Conservation (phyloP, 2,113 vertebrate species). For the Mixornis gularis region DNA sequence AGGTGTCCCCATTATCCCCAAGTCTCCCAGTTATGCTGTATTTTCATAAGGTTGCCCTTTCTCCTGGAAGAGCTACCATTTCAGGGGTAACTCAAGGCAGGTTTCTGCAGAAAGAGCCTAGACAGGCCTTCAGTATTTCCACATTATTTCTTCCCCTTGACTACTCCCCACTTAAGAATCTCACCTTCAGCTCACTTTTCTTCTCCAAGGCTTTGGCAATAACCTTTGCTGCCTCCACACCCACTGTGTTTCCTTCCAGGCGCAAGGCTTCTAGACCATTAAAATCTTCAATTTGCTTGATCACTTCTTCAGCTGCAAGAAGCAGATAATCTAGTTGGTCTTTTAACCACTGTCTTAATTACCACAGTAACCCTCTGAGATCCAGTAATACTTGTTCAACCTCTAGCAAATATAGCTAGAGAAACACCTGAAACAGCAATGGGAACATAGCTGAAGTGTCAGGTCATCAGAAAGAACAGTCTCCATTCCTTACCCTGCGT, state of each 20-base stretch:
- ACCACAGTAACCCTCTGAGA: not conserved
- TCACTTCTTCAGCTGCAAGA: conserved; percentile 82
- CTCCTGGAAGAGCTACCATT: not conserved
- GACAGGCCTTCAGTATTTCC: not conserved
- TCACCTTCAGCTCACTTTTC: conserved; percentile 88
- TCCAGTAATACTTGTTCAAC: not conserved
- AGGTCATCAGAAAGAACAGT: not conserved
- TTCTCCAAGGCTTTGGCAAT: conserved; percentile 92
- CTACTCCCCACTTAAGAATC: not conserved
- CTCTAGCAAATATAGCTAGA: not conserved
- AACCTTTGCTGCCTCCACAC: conserved; percentile 89
- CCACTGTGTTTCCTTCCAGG: conserved; percentile 93
- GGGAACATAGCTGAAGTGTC: not conserved
- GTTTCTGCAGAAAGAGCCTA: not conserved
- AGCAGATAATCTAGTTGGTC: not conserved
- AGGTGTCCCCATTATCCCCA: not conserved
- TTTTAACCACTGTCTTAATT: not conserved
- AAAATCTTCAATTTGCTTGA: conserved; percentile 87
- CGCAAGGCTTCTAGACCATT: conserved; percentile 84
- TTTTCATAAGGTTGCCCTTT: not conserved
- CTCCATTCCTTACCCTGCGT: not conserved
- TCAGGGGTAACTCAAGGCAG: not conserved
- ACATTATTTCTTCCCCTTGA: not conserved
- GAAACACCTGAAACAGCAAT: not conserved
- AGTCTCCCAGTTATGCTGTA: not conserved